Base-by-base conservation (phyloP, 2,113 vertebrate genomes). In the Pandion haliaetus region DNA sequence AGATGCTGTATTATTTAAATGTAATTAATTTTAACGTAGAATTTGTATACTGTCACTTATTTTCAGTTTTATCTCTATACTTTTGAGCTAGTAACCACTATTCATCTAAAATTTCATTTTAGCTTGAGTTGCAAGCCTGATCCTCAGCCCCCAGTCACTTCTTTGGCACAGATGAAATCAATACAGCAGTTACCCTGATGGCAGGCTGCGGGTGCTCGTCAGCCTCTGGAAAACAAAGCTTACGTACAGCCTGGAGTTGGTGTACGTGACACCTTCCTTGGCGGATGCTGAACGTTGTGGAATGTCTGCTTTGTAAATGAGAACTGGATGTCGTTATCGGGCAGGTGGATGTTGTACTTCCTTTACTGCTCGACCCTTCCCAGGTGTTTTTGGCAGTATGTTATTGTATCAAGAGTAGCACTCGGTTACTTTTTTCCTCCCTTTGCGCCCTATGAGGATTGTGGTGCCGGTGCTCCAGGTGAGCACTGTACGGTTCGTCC, bases 61-160 rank as follows among this genome's bases (percentile, higher is more conserved):
- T 78, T 67, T 59, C 40, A 38, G 12, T 40, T 67, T 90, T 34
- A 8, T 24, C 17, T 84, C 29, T 11, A 2, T 66, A 32, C 26
- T 24, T 24, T 74, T 14, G 24, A 49, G 14, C 38, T 34, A 18
- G 34, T 73, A 23, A 44, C 6, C 16, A 12, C 21, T 55, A 21
- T 59, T 59, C 3, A 31, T 72, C 50, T 58, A 7, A 80, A 54
- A 61, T 63, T 86, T 95, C 5, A 97, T 96, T 97, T 80, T 98
- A 99, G 97, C 89, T 95, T 11, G 98, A 98, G 73, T 95, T 93
- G 4, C 98, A 98, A 96, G 4, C 82, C 98, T 2, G 97, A 97
- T 9, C 86, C 96, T 65, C 98, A 98, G 95, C 96, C 98, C 42
- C 95, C 98, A 86, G 98, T 98, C 97, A 98, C 98, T 63, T 84